Evolutionary conservation across 2,113 vertebrate genomes (phyloP).

Genomic region (Anolis sagrei): DNA sequence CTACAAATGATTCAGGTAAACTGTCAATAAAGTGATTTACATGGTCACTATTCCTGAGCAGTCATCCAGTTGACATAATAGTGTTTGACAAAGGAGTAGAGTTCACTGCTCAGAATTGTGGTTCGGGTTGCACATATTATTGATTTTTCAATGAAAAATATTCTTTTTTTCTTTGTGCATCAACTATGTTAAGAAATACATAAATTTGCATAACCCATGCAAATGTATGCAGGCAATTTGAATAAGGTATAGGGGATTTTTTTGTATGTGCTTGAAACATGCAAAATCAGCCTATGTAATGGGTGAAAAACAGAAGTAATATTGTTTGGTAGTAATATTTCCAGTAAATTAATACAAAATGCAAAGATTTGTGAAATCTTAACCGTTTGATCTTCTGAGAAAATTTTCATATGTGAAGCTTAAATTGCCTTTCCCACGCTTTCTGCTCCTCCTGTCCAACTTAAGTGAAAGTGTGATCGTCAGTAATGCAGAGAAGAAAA

Average conservation of each 20-base stretch:
- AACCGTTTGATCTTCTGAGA: neutral
- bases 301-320: constrained; percentile 25
- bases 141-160: constrained; percentile 28
- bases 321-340: constrained; percentile 30
- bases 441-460: neutral
- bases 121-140: constrained; percentile 17
- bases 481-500: neutral
- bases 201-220: constrained; percentile 39
- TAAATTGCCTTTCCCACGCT: neutral
- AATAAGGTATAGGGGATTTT: constrained; percentile 29
- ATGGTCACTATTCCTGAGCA: neutral
- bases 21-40: constrained; percentile 25
- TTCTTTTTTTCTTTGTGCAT: neutral
- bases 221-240: constrained; percentile 37
- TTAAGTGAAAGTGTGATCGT: neutral
- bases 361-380: constrained; percentile 20
- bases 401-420: neutral
- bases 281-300: constrained; percentile 17
- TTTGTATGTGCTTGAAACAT: constrained; percentile 32
- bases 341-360: constrained; percentile 19
- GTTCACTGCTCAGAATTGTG: neutral
- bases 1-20: constrained; percentile 43
- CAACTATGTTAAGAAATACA: constrained; percentile 26
- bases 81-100: neutral
- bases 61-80: neutral